Percentiles rank a stretch among this genome's conserved stretches.
These are phyloP conservation scores for Stegostoma tigrinum DNA, from an alignment of 2,113 vertebrate genomes.

Conservation along the genomic window DNA sequence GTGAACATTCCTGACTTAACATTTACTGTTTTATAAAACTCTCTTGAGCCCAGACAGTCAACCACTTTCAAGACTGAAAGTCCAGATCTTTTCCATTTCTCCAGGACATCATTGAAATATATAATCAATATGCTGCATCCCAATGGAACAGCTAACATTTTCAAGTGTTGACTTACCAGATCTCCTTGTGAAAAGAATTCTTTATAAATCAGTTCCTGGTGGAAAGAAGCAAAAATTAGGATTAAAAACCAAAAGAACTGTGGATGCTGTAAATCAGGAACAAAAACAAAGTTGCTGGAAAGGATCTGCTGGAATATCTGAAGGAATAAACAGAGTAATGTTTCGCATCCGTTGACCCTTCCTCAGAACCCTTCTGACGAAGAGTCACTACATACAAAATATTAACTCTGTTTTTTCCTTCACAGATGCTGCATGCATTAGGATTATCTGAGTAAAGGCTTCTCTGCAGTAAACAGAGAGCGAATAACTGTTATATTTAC, in stretches of 20 bases:
- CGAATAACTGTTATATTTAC: background rate
- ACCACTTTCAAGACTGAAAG: background rate
- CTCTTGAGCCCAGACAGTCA: background rate
- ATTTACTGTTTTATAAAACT: background rate
- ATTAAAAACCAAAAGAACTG: too few relatives aligned
- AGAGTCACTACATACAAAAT: too few relatives aligned
- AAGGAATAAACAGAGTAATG: too few relatives aligned
- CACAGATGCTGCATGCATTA: background rate
- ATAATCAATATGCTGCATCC: background rate
- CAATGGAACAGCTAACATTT: background rate
- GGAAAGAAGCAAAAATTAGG: slow-evolving; percentile 42
- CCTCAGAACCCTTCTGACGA: too few relatives aligned
- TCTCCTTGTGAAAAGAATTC: slow-evolving; percentile 99
- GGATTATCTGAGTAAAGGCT: background rate
- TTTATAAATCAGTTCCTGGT: slow-evolving; percentile 94
- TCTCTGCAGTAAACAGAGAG: background rate
- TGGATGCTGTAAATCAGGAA: too few relatives aligned
- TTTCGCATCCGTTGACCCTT: too few relatives aligned
- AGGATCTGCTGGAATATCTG: too few relatives aligned
- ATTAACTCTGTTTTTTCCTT: too few relatives aligned
- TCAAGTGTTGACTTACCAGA: slow-evolving; percentile 67
- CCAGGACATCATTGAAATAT: background rate
- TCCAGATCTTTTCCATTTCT: too few relatives aligned
- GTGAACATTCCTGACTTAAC: background rate
- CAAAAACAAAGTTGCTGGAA: too few relatives aligned